Evolutionary conservation across 1,140 invertebrate genomes (phyloP).

Genomic region (Tetragnatha versicolor): DNA sequence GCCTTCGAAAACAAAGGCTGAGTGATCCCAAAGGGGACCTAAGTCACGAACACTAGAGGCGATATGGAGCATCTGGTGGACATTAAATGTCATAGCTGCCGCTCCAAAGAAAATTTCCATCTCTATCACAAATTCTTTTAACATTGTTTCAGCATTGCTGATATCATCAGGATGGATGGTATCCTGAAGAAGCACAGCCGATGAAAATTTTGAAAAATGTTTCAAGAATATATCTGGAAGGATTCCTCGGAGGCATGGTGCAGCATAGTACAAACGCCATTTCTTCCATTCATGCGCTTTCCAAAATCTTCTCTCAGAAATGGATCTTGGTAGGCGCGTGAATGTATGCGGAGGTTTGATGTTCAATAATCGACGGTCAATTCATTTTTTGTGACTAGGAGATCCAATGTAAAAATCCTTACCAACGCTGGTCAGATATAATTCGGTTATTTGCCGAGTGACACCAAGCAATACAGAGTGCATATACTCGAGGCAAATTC

Average conservation of each 20-base stretch:
- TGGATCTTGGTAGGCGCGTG: conserved; percentile 57
- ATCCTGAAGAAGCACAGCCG: neutral
- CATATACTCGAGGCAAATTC: conserved; percentile 60
- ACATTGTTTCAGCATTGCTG: neutral
- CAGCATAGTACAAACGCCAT: conserved; percentile 56
- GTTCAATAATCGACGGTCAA: conserved; percentile 56
- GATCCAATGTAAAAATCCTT: conserved; percentile 58
- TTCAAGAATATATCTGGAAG: neutral
- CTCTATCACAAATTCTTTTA: neutral
- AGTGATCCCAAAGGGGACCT: neutral
- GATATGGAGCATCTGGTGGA: neutral
- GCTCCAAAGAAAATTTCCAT: neutral
- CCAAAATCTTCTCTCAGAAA: conserved; percentile 57
- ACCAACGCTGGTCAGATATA: conserved; percentile 54
- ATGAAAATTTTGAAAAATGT: neutral
- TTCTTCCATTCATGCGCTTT: conserved; percentile 60
- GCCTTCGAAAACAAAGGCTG: neutral
- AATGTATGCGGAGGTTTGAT: conserved; percentile 57
- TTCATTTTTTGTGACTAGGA: neutral
- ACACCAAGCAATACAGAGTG: conserved; percentile 59
- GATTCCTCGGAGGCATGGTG: conserved; percentile 12
- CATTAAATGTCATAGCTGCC: neutral
- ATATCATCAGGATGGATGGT: neutral
- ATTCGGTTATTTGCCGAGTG: conserved; percentile 52
- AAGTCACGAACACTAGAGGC: neutral